Conservation (phyloP, 1,140 invertebrate species). For the Neuroterus valhalla region DNA sequence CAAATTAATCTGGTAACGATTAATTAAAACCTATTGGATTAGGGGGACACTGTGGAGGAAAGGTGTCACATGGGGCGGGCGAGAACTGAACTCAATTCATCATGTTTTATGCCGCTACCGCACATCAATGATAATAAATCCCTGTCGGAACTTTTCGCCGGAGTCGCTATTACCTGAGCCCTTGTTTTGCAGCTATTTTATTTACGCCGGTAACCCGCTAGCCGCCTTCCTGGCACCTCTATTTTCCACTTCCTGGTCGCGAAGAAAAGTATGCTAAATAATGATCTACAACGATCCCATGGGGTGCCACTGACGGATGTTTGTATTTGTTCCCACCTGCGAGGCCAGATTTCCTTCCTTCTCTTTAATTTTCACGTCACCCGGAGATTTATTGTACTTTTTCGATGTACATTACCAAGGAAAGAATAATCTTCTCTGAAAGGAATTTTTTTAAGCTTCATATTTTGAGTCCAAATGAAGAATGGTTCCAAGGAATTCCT, state of each 20-base stretch:
- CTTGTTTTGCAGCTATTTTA: slow-evolving; percentile 47
- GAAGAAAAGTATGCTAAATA: slow-evolving; percentile 64
- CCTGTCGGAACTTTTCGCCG: slow-evolving; percentile 49
- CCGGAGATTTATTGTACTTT: slow-evolving; percentile 15
- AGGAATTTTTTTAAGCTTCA: no score
- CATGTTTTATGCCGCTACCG: slow-evolving; percentile 63
- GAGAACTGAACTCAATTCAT: slow-evolving; percentile 63
- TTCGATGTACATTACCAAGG: neutral
- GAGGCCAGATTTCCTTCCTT: slow-evolving; percentile 6
- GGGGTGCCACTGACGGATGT: slow-evolving; percentile 36
- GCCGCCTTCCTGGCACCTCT: slow-evolving; percentile 45
- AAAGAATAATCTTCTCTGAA: no score
- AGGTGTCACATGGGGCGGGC: slow-evolving; percentile 39
- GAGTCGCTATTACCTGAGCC: slow-evolving; percentile 24
- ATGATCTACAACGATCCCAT: slow-evolving; percentile 64
- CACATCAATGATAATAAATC: slow-evolving; percentile 71
- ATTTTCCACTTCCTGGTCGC: slow-evolving; percentile 51
- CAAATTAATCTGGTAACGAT: slow-evolving; percentile 65
- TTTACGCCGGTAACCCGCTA: slow-evolving; percentile 36
- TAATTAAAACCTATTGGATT: slow-evolving; percentile 66
- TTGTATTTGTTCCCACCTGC: neutral
- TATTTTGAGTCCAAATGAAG: no score
- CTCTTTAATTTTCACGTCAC: neutral
- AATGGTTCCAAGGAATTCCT: no score
- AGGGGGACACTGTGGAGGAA: slow-evolving; percentile 39